Conservation (phyloP, 64 coral and sea anemone species). For the Acropora tenuis region DNA sequence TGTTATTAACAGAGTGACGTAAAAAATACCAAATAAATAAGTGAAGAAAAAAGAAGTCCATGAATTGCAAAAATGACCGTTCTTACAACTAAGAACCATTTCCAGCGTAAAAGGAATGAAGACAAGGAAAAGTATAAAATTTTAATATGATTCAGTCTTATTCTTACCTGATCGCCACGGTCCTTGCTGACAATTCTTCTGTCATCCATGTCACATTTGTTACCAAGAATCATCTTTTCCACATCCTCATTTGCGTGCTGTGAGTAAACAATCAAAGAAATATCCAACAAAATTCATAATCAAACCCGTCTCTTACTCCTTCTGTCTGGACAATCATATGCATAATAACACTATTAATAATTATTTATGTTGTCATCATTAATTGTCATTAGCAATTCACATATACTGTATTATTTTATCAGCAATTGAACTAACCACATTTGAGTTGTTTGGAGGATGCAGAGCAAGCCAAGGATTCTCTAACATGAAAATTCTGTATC, state of each 20-base stretch:
- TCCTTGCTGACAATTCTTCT: constrained; percentile 91
- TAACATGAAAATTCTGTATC: no score
- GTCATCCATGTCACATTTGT: constrained; percentile 99
- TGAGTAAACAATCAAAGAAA: neutral
- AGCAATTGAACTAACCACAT: no score
- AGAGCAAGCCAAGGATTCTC: neutral
- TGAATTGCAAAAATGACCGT: no score
- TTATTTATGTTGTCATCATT: no score
- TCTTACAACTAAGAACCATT: neutral
- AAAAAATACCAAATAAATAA: no score
- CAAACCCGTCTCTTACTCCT: no score
- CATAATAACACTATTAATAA: no score
- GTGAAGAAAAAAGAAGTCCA: no score
- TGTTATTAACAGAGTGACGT: neutral
- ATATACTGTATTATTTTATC: no score
- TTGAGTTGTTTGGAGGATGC: neutral
- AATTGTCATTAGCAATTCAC: no score
- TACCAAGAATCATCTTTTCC: constrained; percentile 99
- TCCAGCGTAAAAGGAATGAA: neutral
- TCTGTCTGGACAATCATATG: no score
- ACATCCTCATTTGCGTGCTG: constrained; percentile 99
- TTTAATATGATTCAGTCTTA: neutral
- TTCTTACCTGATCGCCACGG: constrained; percentile 78
- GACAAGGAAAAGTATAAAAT: neutral
- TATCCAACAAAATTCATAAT: neutral